Evolutionary conservation across 37 sponge, comb jelly and placozoan genomes (phyloP), one percentile per base, ranked within the genome.

Genomic region (Ianthella basta): DNA sequence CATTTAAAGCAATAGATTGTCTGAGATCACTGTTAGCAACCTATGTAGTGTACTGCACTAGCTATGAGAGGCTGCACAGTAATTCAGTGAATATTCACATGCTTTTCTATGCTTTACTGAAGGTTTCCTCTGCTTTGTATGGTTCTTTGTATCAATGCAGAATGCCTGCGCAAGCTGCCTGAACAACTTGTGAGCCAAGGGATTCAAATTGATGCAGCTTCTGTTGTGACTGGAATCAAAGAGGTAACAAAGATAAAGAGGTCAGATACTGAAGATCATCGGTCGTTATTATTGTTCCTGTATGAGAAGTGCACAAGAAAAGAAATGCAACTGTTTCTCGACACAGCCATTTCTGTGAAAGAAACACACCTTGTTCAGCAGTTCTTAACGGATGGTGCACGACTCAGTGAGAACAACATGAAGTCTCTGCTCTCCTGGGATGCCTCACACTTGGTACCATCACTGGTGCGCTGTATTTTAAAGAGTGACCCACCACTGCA

Each of bases 211-310:
- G 78, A 75, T 75, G 38, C 78, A n/a, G 54, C 20, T 4, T 32
- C 78, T 53, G 37, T 75, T 8, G 54, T 75, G 21, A n/a, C 53
- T 38, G 78, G 54, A 18, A 75, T 75, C 20, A 75, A 50, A 75
- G 78, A 75, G 16, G 37, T 75, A 23, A 5, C 23, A 6, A 75
- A 32, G 24, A 50, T 50, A 12, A 50, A 24, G 24, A 53, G 21
- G 25, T 39, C 54, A 50, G 78, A 75, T 21, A n/a, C 37, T 39
- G 24, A 32, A 16, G 54, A 23, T 0, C 23, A 41, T 21, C 33
- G 25, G 38, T 15, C 32, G 35, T 2, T 69, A 35, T 69, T 69
- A 35, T n/a, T 75, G 54, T 24, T 36, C 23, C 25, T 53, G 24
- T 41, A 21, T 24, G 25, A 75, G n/a, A 38, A 19, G 21, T 75